Percentiles rank a stretch among this genome's conserved stretches.
phyloP scores from a whole-genome alignment of 2,888 invertebrate species.

The Listrodromus nycthemerus region DNA sequence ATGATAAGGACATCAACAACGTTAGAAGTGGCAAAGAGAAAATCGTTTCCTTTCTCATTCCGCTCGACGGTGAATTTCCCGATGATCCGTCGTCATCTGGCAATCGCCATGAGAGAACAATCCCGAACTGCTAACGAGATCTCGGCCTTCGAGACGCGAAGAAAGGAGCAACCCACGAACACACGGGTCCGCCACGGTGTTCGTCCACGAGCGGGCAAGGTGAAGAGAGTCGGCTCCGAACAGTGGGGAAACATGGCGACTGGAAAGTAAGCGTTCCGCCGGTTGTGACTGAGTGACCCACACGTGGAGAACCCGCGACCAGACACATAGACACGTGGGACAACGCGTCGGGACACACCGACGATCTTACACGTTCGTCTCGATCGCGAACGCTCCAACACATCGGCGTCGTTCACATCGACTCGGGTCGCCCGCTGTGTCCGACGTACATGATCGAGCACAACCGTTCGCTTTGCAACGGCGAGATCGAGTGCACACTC shows the following conservation, averaged over 20 bases:
- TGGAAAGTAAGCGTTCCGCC: constrained; percentile 78
- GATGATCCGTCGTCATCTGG: neutral
- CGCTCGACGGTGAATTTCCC: neutral
- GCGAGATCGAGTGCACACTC: constrained; percentile 1
- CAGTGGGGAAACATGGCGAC: constrained; percentile 75
- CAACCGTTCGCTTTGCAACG: neutral
- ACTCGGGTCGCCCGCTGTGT: neutral
- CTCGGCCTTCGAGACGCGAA: constrained; percentile 21
- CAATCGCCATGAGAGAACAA: constrained; percentile 7
- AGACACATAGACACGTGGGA: constrained; percentile 40
- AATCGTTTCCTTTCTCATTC: neutral
- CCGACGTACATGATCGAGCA: neutral
- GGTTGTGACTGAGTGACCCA: constrained; percentile 77
- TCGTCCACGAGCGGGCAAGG: constrained; percentile 21
- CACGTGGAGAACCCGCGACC: constrained; percentile 43
- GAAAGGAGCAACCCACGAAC: constrained; percentile 31
- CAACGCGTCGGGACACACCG: neutral
- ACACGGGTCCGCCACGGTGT: neutral
- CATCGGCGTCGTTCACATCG: neutral
- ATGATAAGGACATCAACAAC: too few species aligned
- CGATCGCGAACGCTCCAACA: neutral
- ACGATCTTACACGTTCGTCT: neutral
- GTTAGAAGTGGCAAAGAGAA: neutral
- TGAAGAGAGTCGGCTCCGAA: constrained; percentile 59
- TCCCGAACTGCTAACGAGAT: constrained; percentile 29